phyloP scores from a whole-genome alignment of 2,888 invertebrate species.

The Priocnemis perturbator region DNA sequence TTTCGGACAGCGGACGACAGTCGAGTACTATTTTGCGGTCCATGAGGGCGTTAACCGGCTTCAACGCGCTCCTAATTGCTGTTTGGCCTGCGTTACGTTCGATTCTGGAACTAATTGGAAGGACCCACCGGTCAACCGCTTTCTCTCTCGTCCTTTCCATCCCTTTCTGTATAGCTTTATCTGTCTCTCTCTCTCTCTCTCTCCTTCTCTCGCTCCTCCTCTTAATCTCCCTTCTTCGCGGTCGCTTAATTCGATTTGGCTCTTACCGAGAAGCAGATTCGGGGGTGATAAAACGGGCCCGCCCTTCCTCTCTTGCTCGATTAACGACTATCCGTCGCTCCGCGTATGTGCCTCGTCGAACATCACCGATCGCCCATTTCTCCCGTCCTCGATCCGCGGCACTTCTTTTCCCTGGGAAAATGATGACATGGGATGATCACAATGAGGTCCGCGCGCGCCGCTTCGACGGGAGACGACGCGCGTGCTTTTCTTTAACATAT shows the following conservation, averaged over 20 bases:
- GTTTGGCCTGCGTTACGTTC: slow-evolving; percentile 31
- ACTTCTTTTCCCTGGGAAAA: not conserved
- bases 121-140: slow-evolving; percentile 26
- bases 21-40: slow-evolving; percentile 3
- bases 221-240: slow-evolving; percentile 25
- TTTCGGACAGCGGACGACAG: not conserved
- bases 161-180: not conserved
- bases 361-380: not conserved
- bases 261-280: slow-evolving; percentile 47
- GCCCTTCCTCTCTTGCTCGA: slow-evolving; percentile 14
- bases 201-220: no score
- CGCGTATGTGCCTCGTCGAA: slow-evolving; percentile 10
- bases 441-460: not conserved
- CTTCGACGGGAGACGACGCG: no score
- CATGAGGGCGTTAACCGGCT: slow-evolving; percentile 12
- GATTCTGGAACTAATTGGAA: slow-evolving; percentile 50
- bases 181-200: no score
- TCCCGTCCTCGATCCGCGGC: not conserved
- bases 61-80: slow-evolving; percentile 52
- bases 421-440: not conserved
- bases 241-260: slow-evolving; percentile 58
- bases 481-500: no score
- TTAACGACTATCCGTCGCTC: slow-evolving; percentile 17
- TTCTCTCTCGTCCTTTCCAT: not conserved
- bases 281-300: slow-evolving; percentile 51